Base-by-base conservation (phyloP, 2,113 vertebrate genomes). In the Nesogale talazaci region DNA sequence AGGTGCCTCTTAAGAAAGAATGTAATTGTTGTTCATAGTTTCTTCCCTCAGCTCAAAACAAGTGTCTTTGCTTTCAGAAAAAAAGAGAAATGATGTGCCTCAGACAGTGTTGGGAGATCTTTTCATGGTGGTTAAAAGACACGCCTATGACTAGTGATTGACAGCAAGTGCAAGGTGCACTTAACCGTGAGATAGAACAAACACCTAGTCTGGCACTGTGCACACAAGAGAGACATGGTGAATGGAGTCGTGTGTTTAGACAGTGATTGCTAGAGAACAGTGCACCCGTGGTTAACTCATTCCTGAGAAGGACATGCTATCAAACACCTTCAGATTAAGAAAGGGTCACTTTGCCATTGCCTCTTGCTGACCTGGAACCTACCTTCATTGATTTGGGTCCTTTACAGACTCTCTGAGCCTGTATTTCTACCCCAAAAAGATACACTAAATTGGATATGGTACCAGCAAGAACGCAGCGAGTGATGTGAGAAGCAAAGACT, bases 201-300 rank as follows among this genome's bases (percentile, higher is more conserved):
- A 97, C 85, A 96, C 61, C 78, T 79, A 70, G 42, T 85, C 88
- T 79, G 86, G 87, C 82, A 81, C 91, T 96, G 2, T 89, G 94
- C 91, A 96, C 92, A 95, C 91, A 95, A 29, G 82, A 94, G 89
- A 89, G 75, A 59, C 29, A 89, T 2, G 2, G 75, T 92, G 89
- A 91, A 83, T 79, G 79, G 84, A 91, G 87, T 89, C 67, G 57
- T 88, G 70, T 95, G 88, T 97, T 97, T 96, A 95, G 95, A 97
- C 88, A 96, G 87, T 29, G 95, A 96, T 95, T 95, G 72, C 91
- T 92, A 82, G 89, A 94, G 94, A 93, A 95, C 89, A 83, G 79
- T 25, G 23, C 69, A 69, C 40, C 85, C 92, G 92, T 36, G 65
- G 75, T 94, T 86, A 84, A 70, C 23, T 91, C 82, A 46, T 94